Evolutionary conservation across 2,113 vertebrate genomes (phyloP).

Genomic region (Pachyramphus minor): DNA sequence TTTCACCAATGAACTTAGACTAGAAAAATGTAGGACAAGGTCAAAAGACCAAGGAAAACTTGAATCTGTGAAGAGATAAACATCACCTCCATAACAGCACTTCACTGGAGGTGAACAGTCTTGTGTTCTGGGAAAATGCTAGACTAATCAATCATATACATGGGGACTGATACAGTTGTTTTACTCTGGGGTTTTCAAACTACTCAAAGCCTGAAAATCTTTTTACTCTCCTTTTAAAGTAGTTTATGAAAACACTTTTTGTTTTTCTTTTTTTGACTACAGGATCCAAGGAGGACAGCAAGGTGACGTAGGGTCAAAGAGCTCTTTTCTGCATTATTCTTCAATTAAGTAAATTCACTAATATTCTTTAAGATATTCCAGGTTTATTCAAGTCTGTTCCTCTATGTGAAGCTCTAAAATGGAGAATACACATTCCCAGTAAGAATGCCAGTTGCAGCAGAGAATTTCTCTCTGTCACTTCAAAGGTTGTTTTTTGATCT

Average conservation of each 20-base stretch:
- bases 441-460: background rate
- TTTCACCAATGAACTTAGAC: background rate
- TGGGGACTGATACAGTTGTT: background rate
- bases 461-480: background rate
- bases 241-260: background rate
- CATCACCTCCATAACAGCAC: background rate
- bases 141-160: background rate
- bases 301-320: background rate
- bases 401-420: background rate
- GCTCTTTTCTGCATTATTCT: background rate
- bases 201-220: background rate
- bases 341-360: background rate
- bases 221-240: background rate
- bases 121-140: background rate
- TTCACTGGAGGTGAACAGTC: background rate
- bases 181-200: background rate
- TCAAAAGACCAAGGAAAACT: background rate
- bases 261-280: background rate
- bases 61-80: background rate
- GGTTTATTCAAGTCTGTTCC: background rate
- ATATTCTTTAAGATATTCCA: background rate
- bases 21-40: background rate
- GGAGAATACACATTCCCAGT: background rate
- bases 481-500: accelerated
- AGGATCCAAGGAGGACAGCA: background rate